Percentiles rank a stretch among this genome's conserved stretches.
These are phyloP conservation scores for Allobates femoralis DNA, from an alignment of 2,797 vertebrate species.

Conservation along the genomic window DNA sequence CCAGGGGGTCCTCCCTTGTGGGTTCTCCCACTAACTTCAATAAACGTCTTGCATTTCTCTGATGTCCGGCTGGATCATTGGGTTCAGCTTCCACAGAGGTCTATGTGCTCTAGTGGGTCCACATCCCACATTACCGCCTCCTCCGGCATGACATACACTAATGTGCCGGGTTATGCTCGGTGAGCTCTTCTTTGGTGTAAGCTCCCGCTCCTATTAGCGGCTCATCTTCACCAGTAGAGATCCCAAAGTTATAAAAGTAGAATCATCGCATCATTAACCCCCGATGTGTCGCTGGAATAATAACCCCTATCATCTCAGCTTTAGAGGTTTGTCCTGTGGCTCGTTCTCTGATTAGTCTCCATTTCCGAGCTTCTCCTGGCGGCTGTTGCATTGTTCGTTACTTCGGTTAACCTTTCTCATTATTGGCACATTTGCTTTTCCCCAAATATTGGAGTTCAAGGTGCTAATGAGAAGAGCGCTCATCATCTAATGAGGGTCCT, in stretches of 20 bases:
- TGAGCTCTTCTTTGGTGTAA: neutral
- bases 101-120: too few relatives aligned
- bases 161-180: too few relatives aligned
- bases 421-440: slow-evolving; percentile 31
- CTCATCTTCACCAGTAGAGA: neutral
- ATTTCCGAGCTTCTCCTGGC: neutral
- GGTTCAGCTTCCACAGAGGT: too few relatives aligned
- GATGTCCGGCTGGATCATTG: too few relatives aligned
- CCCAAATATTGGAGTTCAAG: slow-evolving; percentile 10
- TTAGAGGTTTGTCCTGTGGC: neutral
- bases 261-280: neutral
- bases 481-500: slow-evolving; percentile 21
- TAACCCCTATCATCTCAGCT: neutral
- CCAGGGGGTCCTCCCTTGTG: too few relatives aligned
- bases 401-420: slow-evolving; percentile 36
- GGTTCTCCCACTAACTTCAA: too few relatives aligned
- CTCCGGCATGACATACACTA: too few relatives aligned
- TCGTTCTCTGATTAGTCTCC: neutral
- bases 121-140: too few relatives aligned
- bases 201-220: neutral
- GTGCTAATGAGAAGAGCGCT: slow-evolving; percentile 31
- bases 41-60: too few relatives aligned
- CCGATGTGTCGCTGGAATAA: neutral
- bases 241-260: neutral
- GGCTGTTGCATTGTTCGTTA: neutral